phyloP scores from a whole-genome alignment of 2,113 vertebrate genomes.

The Otus sunia region DNA sequence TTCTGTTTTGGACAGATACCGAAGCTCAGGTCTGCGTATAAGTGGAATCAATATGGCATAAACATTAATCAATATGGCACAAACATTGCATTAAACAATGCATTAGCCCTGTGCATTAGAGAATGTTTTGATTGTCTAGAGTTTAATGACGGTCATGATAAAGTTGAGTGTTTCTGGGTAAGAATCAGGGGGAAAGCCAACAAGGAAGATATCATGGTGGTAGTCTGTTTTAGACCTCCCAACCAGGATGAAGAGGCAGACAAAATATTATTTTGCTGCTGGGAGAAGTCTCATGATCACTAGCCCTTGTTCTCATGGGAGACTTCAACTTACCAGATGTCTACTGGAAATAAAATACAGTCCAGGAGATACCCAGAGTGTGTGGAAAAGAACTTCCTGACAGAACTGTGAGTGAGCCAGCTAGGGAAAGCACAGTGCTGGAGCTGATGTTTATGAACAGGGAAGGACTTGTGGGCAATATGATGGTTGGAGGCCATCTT shows the following conservation, averaged over 20 bases:
- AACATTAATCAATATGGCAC: not conserved
- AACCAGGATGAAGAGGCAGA: not conserved
- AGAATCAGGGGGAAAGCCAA: not conserved
- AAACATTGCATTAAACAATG: not conserved
- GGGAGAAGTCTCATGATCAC: not conserved
- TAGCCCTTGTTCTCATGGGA: not conserved
- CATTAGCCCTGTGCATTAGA: not conserved
- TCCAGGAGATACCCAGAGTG: no score
- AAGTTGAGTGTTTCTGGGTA: not conserved
- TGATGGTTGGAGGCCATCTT: rapidly evolving
- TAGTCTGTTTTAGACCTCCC: not conserved
- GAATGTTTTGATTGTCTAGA: not conserved
- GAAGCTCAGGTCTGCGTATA: not conserved
- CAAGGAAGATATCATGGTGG: not conserved
- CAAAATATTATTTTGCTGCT: not conserved
- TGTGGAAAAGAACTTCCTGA: not conserved
- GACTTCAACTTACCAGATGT: not conserved
- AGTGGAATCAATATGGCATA: not conserved
- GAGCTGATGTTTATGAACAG: not conserved
- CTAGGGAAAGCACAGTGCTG: not conserved
- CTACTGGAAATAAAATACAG: not conserved
- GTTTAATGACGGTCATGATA: not conserved
- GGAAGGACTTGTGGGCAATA: not conserved
- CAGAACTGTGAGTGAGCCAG: not conserved
- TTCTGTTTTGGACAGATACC: not conserved